Base-by-base conservation (phyloP, 1,140 invertebrate species). In the Ericerus pela region DNA sequence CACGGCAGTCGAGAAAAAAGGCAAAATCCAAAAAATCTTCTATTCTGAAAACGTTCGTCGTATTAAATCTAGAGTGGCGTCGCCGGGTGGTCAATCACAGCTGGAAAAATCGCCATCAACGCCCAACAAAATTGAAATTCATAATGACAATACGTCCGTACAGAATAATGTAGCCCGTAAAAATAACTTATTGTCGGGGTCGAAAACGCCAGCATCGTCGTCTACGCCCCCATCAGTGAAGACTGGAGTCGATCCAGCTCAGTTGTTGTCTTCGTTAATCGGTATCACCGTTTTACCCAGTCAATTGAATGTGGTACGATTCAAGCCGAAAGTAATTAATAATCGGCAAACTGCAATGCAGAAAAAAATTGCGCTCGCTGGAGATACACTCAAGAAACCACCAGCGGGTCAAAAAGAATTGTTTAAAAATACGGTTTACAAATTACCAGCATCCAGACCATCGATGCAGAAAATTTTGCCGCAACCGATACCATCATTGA, bases 291-390 rank as follows among this genome's bases (percentile, higher is more conserved):
- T 47, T 16, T 22, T 5, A 2, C 11, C 41, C 3, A 47, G 20
- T 47, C 41, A 47, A 47, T 16, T 47, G 3, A 47, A 47, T 24
- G 41, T 47, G 3, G 41, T 47, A 10, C 22, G 26, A 47, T 47
- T 47, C 41, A 47, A 47, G 26, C 41, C 41, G 41, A 47, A 47
- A 47, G 14, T 47, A 2, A 47, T 47, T 10, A 47, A 47, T 14
- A 47, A 3, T 14, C 8, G 22, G 4, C 8, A 24, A 18, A 16
- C 41, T 2, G 22, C 41, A 24, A 47, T 24, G 14, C 41, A 18
- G 12, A 47, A 47, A 14, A 47, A 47, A 47, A 24, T 47, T 22
- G 26, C 41, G 2, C 26, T 47, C 18, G 10, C 22, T 24, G 16
- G 26, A 12, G 41, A 47, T 24, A 47, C 8, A 47, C 22, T 3